A percentile compares a stretch with the other conserved stretches of the same genome.
These are phyloP conservation scores for Agrilus biguttatus DNA, from an alignment of 2,888 invertebrate genomes.

Conservation along the genomic window DNA sequence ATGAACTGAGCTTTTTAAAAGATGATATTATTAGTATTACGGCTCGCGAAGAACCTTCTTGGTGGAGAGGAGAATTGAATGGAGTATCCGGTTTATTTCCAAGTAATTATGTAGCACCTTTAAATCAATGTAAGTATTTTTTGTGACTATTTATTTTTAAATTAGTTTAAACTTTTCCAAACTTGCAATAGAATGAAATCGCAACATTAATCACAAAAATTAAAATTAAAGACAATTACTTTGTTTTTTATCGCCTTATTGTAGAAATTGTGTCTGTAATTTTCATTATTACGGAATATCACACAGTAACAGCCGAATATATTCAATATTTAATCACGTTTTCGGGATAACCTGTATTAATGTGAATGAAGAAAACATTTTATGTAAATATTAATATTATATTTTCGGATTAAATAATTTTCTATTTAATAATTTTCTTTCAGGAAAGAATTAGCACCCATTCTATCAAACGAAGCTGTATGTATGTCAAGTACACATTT, in stretches of 20 bases:
- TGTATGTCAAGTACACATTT: not conserved
- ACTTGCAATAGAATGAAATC: not conserved
- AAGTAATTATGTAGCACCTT: constrained; percentile 81
- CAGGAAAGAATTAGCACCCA: constrained; percentile 22
- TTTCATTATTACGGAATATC: no score
- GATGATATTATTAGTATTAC: constrained; percentile 83
- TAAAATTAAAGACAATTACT: no score
- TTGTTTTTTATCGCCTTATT: no score
- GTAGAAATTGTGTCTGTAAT: no score
- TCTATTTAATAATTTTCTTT: no score
- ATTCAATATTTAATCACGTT: no score
- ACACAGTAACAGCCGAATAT: no score
- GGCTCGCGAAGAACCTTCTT: constrained; percentile 85
- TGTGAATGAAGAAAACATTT: no score
- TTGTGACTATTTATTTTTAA: constrained; percentile 1
- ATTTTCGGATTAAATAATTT: no score
- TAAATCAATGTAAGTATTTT: constrained; percentile 44
- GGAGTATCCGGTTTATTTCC: constrained; percentile 87
- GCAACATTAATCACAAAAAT: no score
- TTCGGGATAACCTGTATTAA: no score
- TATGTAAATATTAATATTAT: no score
- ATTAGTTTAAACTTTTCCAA: not conserved
- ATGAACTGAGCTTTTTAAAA: constrained; percentile 85
- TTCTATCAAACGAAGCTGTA: constrained; percentile 30
- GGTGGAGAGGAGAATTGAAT: constrained; percentile 94